A percentile compares a stretch with the other conserved stretches of the same genome.
phyloP scores from a whole-genome alignment of 2,113 vertebrate species.

The Paratilapia polleni region DNA sequence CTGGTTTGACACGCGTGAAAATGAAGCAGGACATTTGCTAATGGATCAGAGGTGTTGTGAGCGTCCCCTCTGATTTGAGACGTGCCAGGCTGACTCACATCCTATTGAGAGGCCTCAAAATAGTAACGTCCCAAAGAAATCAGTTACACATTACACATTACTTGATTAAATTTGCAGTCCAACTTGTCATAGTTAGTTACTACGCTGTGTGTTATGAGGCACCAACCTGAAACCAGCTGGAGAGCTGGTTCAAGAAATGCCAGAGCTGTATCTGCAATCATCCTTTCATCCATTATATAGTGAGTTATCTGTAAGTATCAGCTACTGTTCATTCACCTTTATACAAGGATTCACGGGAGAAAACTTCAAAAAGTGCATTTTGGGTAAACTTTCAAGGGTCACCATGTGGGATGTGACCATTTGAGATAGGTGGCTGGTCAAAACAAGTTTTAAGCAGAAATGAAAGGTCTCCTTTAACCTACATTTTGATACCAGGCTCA shows the following conservation, averaged over 20 bases:
- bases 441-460: too few relatives aligned
- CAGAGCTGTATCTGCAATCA: background rate
- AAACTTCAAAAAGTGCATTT: too few relatives aligned
- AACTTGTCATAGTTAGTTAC: slow-evolving; percentile 8
- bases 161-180: background rate
- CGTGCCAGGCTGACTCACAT: slow-evolving; percentile 21
- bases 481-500: too few relatives aligned
- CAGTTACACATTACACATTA: slow-evolving; percentile 15
- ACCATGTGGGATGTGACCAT: too few relatives aligned
- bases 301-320: background rate
- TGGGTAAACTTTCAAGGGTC: too few relatives aligned
- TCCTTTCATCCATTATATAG: background rate
- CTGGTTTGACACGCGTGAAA: slow-evolving; percentile 43
- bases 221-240: background rate
- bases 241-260: background rate
- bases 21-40: slow-evolving; percentile 50
- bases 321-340: fast-evolving
- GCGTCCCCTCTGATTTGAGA: slow-evolving; percentile 34
- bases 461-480: too few relatives aligned
- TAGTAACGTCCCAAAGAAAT: slow-evolving; percentile 27
- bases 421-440: too few relatives aligned
- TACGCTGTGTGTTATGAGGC: background rate
- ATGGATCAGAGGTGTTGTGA: slow-evolving; percentile 47
- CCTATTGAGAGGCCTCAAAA: slow-evolving; percentile 13
- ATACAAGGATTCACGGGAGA: background rate